phyloP scores from a whole-genome alignment of 1,140 invertebrate species.

The Procambarus clarkii region DNA sequence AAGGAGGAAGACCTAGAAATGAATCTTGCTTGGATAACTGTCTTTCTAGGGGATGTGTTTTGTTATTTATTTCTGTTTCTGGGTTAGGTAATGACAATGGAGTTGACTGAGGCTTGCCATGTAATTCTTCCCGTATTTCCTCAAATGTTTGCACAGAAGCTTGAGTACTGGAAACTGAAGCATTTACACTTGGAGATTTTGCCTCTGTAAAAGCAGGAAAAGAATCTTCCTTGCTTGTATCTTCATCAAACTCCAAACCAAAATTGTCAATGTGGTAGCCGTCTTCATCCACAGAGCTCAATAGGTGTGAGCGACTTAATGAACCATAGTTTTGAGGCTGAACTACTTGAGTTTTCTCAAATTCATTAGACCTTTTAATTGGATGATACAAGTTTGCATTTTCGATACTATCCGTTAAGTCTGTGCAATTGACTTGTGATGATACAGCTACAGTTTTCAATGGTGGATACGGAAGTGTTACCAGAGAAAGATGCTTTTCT shows the following conservation, averaged over 20 bases:
- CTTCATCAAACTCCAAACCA: conserved; percentile 49
- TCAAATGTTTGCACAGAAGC: not conserved
- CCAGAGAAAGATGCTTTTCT: not conserved
- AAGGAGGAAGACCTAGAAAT: conserved; percentile 67
- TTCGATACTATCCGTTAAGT: not conserved
- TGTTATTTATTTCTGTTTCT: conserved; percentile 17
- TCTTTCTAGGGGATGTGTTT: conserved; percentile 17
- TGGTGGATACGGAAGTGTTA: conserved; percentile 8
- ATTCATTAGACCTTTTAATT: not conserved
- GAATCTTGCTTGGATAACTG: conserved; percentile 68
- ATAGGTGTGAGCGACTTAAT: conserved; percentile 56
- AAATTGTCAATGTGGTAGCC: conserved; percentile 70
- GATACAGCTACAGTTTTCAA: conserved; percentile 40
- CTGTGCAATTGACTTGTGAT: conserved; percentile 12
- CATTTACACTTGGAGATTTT: not conserved
- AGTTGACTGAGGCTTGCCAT: not conserved
- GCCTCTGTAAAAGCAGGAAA: conserved; percentile 5
- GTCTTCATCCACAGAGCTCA: conserved; percentile 69
- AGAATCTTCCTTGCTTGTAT: conserved; percentile 15
- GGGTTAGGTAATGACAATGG: not conserved
- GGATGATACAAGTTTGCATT: not conserved
- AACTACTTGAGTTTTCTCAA: conserved; percentile 7
- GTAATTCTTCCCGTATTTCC: not conserved
- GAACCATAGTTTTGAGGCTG: conserved; percentile 63
- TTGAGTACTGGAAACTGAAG: not conserved